These are phyloP conservation scores for Orchestia grillus DNA, from an alignment of 1,140 invertebrate species.

Conservation along the genomic window DNA sequence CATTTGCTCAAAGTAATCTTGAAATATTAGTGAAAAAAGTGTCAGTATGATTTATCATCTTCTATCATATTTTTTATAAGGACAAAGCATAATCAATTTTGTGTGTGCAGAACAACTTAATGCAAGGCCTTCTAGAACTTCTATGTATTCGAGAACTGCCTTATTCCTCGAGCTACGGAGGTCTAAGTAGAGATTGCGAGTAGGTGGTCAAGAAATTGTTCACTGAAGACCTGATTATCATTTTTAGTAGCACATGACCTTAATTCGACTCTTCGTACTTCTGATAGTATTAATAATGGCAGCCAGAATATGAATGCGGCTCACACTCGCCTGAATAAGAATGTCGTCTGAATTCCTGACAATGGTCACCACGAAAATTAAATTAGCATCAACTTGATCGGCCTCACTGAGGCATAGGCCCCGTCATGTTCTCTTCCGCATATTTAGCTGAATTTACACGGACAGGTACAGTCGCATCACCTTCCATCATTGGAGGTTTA, in stretches of 20 bases:
- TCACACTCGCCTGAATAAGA: neutral
- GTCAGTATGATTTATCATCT: too few species aligned
- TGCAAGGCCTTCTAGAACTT: too few species aligned
- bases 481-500: too few species aligned
- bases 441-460: neutral
- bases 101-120: too few species aligned
- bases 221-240: neutral
- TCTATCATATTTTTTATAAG: too few species aligned
- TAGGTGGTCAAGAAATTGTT: neutral
- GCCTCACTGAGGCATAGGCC: neutral
- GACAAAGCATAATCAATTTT: too few species aligned
- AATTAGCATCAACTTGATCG: neutral
- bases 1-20: too few species aligned
- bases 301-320: neutral
- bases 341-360: neutral
- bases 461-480: neutral
- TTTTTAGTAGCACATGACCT: neutral
- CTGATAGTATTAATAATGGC: neutral
- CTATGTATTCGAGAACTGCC: too few species aligned
- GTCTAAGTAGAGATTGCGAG: neutral
- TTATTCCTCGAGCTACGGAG: neutral
- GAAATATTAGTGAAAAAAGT: too few species aligned
- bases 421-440: neutral
- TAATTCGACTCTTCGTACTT: neutral
- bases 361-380: neutral